phyloP scores from a whole-genome alignment of 2,797 vertebrate species.

The Paguma larvata region DNA sequence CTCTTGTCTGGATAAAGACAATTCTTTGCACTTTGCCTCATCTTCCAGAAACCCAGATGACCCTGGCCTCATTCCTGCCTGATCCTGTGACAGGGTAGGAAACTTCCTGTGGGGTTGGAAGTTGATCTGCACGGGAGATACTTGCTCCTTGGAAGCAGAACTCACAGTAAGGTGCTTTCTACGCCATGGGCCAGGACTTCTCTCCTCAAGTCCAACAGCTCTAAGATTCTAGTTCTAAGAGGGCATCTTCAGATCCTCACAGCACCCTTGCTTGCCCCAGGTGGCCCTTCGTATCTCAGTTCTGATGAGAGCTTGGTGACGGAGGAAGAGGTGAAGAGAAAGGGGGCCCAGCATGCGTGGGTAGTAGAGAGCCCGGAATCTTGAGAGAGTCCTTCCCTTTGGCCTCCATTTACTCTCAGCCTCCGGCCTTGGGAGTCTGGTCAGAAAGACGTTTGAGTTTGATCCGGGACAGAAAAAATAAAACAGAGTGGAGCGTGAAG shows the following conservation, averaged over 20 bases:
- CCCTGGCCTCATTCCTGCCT: background rate
- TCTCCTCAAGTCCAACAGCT: background rate
- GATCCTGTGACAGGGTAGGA: background rate
- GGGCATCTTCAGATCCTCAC: background rate
- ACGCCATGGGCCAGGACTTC: background rate
- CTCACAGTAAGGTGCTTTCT: background rate
- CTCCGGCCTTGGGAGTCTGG: background rate
- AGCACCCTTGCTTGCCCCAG: background rate
- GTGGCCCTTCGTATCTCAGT: background rate
- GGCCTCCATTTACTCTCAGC: background rate
- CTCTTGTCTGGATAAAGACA: background rate
- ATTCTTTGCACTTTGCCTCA: background rate
- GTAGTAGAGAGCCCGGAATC: background rate
- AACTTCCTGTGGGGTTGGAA: background rate
- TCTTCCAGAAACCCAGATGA: background rate
- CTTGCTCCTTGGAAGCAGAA: background rate
- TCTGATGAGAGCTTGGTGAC: background rate
- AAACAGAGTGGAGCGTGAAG: background rate
- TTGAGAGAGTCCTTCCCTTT: background rate
- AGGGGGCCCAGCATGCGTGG: accelerated
- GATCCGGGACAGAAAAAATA: background rate
- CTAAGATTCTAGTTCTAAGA: background rate
- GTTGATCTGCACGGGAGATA: background rate
- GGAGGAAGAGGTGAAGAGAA: background rate
- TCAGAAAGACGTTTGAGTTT: background rate